These are phyloP conservation scores for Anoura caudifer DNA, from an alignment of 2,113 vertebrate species.

Conservation along the genomic window DNA sequence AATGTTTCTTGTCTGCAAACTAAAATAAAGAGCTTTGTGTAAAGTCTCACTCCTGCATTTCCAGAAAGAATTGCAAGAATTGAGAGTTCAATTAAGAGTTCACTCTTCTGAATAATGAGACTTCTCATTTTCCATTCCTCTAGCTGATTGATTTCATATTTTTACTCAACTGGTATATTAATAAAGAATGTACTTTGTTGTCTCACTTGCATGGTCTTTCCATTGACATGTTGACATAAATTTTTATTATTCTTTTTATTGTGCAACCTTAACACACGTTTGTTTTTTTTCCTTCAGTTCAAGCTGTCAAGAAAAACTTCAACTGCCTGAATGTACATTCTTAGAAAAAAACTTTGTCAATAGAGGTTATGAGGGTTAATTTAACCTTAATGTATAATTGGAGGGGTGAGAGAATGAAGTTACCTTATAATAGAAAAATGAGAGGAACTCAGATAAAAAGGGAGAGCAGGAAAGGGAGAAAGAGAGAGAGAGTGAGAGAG, in stretches of 20 bases:
- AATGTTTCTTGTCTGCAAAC: not conserved
- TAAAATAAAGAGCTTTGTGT: not conserved
- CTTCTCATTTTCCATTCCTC: constrained; percentile 35
- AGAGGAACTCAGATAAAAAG: not conserved
- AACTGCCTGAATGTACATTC: not conserved
- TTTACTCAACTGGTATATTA: constrained; percentile 10
- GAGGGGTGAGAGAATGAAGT: not conserved
- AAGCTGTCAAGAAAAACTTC: not conserved
- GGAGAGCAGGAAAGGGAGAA: too few relatives aligned
- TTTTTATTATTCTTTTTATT: constrained; percentile 56
- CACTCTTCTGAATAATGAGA: constrained; percentile 22
- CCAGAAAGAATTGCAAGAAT: not conserved
- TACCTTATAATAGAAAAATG: not conserved
- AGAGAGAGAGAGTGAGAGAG: not conserved
- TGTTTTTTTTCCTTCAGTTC: constrained; percentile 6
- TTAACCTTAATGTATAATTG: not conserved
- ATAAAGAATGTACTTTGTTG: constrained; percentile 23
- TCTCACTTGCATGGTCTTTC: constrained; percentile 26
- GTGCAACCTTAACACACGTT: not conserved
- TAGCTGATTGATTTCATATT: constrained; percentile 43
- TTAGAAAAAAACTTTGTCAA: not conserved
- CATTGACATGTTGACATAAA: constrained; percentile 36
- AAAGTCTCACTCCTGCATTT: not conserved
- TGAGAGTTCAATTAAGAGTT: constrained; percentile 3
- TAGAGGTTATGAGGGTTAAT: not conserved